Evolutionary conservation across 2,888 invertebrate genomes (phyloP).

Genomic region (Anthophora plumipes): DNA sequence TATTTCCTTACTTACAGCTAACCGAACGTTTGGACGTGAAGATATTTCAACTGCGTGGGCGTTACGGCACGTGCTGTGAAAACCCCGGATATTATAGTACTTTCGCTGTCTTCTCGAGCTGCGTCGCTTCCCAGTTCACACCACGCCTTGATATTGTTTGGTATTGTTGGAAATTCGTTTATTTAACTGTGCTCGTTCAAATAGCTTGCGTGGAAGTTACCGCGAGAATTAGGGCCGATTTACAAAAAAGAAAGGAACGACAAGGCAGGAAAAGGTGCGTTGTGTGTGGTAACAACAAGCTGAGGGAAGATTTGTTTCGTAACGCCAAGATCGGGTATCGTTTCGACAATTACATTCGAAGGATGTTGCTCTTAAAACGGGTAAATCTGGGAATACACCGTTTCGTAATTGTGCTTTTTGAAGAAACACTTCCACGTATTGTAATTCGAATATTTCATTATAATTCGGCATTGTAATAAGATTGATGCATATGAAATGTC

Average conservation of each 20-base stretch:
- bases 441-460: too few relatives aligned
- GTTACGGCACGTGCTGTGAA: constrained; percentile 53
- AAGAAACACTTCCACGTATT: too few relatives aligned
- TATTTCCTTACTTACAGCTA: constrained; percentile 5
- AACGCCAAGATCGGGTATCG: constrained; percentile 15
- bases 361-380: not conserved
- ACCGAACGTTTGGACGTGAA: not conserved
- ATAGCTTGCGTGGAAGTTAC: constrained; percentile 15
- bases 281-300: constrained; percentile 5
- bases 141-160: constrained; percentile 35
- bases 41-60: constrained; percentile 48
- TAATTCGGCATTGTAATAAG: too few relatives aligned
- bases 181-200: constrained; percentile 33
- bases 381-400: not conserved
- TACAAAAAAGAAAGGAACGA: constrained; percentile 20
- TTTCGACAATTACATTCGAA: constrained; percentile 19
- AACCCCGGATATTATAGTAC: constrained; percentile 48
- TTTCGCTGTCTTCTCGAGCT: constrained; percentile 19
- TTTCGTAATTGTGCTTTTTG: too few relatives aligned
- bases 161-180: constrained; percentile 53
- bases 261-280: too few relatives aligned
- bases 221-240: constrained; percentile 12
- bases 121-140: constrained; percentile 33
- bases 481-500: too few relatives aligned
- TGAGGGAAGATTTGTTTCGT: constrained; percentile 8